These are phyloP conservation scores for Porites cylindrica DNA, from an alignment of 92 coral and sea anemone genomes.

Conservation along the genomic window DNA sequence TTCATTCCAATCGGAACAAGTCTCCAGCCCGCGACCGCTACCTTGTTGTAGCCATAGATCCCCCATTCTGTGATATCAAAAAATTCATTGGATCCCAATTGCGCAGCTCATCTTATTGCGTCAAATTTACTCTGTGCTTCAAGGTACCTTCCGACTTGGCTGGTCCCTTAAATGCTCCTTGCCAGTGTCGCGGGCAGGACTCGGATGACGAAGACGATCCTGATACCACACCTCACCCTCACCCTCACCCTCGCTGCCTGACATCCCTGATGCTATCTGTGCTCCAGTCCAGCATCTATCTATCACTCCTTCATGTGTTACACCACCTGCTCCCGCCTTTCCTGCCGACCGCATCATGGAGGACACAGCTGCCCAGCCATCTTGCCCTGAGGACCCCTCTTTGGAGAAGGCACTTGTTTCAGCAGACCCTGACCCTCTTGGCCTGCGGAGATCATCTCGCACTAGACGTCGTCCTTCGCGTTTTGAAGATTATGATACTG, in stretches of 20 bases:
- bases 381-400: slow-evolving; percentile 1
- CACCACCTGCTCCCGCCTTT: slow-evolving; percentile 10
- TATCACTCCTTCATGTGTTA: slow-evolving; percentile 1
- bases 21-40: slow-evolving; percentile 56
- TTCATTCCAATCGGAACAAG: slow-evolving; percentile 54
- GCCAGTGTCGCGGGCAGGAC: neutral
- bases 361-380: slow-evolving; percentile 15
- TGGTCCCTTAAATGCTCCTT: neutral
- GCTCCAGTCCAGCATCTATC: slow-evolving; percentile 3
- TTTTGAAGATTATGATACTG: too few relatives aligned
- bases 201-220: slow-evolving; percentile 18
- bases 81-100: slow-evolving; percentile 46
- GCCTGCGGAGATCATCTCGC: too few relatives aligned
- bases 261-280: neutral
- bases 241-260: slow-evolving; percentile 34
- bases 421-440: too few relatives aligned
- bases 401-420: neutral
- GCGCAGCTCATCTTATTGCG: slow-evolving; percentile 39
- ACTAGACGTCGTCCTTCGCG: too few relatives aligned
- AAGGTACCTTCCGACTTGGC: slow-evolving; percentile 10
- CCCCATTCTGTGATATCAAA: slow-evolving; percentile 41
- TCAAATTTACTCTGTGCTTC: slow-evolving; percentile 6
- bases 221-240: neutral
- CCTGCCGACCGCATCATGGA: slow-evolving; percentile 10
- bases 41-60: slow-evolving; percentile 48